phyloP scores from a whole-genome alignment of 2,797 vertebrate genomes.

The Chloroceryle inda region DNA sequence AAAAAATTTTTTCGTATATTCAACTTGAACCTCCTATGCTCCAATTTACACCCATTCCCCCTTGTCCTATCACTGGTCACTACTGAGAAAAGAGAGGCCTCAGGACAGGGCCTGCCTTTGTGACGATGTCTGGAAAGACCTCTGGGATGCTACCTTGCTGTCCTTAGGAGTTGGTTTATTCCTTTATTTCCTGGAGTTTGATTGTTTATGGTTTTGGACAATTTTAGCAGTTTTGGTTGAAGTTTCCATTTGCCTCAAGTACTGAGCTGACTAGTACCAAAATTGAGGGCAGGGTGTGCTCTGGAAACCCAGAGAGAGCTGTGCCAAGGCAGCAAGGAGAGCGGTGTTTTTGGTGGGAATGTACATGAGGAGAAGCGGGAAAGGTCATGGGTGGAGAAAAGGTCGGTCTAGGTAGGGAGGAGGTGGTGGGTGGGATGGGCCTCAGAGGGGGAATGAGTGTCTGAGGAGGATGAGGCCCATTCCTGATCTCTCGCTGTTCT shows the following conservation, averaged over 20 bases:
- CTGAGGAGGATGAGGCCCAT: not conserved
- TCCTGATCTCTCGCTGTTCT: accelerated
- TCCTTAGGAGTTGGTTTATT: not conserved
- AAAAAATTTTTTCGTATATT: too few species aligned
- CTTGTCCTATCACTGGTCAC: too few species aligned
- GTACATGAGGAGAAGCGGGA: accelerated
- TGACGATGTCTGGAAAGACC: accelerated
- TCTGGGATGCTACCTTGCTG: accelerated
- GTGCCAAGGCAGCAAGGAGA: accelerated
- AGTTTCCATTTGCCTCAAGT: accelerated
- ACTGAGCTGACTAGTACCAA: accelerated
- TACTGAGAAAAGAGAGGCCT: accelerated
- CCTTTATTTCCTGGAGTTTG: not conserved
- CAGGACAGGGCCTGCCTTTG: accelerated
- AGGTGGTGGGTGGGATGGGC: not conserved
- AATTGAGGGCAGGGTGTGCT: accelerated
- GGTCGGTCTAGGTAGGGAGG: not conserved
- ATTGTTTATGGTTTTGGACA: not conserved
- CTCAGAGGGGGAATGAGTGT: accelerated
- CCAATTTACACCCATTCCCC: too few species aligned
- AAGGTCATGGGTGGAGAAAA: not conserved
- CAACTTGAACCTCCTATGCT: too few species aligned
- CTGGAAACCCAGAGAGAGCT: not conserved
- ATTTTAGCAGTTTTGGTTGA: accelerated
- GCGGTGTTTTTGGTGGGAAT: accelerated